Evolutionary conservation across 2,888 invertebrate species (phyloP), one percentile per base, ranked within the genome.

Genomic region (Lampropteryx suffumata): DNA sequence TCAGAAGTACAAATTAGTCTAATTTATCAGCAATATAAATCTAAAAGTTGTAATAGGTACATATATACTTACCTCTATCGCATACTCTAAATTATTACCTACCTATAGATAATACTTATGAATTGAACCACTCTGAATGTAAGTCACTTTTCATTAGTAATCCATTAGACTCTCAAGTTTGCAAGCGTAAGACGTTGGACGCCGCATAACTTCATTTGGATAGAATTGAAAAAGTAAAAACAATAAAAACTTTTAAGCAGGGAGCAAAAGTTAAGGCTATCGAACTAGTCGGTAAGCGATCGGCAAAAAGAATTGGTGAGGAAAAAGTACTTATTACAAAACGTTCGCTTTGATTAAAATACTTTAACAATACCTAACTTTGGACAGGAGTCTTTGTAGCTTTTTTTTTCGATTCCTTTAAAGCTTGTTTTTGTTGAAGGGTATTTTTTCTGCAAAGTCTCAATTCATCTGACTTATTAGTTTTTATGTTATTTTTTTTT

Each of bases 231-330:
- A 67, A 71, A 69, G 60, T 61, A 65, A 64, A 64, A 69, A 71
- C 67, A 71, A 70, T 70, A 69, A 65, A 65, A 69, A 71, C 63
- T 69, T 69, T 69, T 66, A 55, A 61, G 63, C 60, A 62, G 24
- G 42, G 45, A 65, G 61, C 64, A 65, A 65, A 74, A 69, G 69
- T 73, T 71, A 73, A 71, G 73, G 67, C 64, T 59, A 70, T 74
- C 56, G 65, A 67, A 69, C 66, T 69, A 70, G 64, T 57, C 56
- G 24, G 24, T 24, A 24, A 24, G 24, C 24, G 24, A 24, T 24
- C 24, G 24, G 24, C 61, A 59, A 48, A 65, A 71, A 71, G 64
- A 61, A 58, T 67, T 68, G 57, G 63, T 64, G 69, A 65, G 58
- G 64, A 62, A 71, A 76, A 75, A 73, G 71, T 71, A 66, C 64